A percentile compares a stretch with the other conserved stretches of the same genome.
phyloP scores from a whole-genome alignment of 1,140 invertebrate species.

The Diachasma alloeum region DNA sequence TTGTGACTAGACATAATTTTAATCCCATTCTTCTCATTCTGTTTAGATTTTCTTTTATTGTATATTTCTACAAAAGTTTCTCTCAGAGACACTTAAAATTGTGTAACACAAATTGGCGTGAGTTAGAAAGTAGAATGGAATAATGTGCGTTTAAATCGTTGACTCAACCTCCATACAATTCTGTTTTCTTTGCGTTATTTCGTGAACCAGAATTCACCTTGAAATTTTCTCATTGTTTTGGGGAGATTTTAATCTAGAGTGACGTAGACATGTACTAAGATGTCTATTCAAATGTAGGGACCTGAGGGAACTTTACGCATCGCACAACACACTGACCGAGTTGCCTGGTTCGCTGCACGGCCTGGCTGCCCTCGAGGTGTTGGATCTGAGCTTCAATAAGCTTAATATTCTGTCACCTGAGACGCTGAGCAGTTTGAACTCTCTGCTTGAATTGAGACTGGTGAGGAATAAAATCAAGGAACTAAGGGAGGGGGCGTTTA shows the following conservation, averaged over 20 bases:
- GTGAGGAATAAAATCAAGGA: conserved; percentile 80
- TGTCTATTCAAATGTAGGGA: conserved; percentile 61
- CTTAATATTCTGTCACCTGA: conserved; percentile 75
- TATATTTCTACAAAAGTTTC: neutral
- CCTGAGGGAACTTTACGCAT: conserved; percentile 78
- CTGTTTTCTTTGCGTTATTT: neutral
- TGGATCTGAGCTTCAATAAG: conserved; percentile 84
- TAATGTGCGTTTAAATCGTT: conserved; percentile 7
- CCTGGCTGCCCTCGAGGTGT: conserved; percentile 71
- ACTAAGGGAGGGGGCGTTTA: conserved; percentile 75
- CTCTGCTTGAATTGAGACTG: conserved; percentile 73
- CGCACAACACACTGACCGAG: conserved; percentile 78
- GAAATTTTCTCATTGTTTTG: conserved; percentile 18
- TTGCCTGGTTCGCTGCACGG: conserved; percentile 76
- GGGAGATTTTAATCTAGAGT: conserved; percentile 16
- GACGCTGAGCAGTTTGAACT: conserved; percentile 72
- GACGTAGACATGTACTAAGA: neutral
- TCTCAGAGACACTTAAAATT: conserved; percentile 8
- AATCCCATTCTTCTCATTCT: neutral
- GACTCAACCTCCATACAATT: neutral
- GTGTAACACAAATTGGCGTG: conserved; percentile 10
- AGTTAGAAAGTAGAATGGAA: conserved; percentile 28
- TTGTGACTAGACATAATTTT: too few relatives aligned
- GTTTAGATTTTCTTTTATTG: neutral
- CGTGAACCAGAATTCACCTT: neutral